phyloP scores from a whole-genome alignment of 30 jellyfish, hydroid and myxozoan genomes.

The Aurelia sp. region DNA sequence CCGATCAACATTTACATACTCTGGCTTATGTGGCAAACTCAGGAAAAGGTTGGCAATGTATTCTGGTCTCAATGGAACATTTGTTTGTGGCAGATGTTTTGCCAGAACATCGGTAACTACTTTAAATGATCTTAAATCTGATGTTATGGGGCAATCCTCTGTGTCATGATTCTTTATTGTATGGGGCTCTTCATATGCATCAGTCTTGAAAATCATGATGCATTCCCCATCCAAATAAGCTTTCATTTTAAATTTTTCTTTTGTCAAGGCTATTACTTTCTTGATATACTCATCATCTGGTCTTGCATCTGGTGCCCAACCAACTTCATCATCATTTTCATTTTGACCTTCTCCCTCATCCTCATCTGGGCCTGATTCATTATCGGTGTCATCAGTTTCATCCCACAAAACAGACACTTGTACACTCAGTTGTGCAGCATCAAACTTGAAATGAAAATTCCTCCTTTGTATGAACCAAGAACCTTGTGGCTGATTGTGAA shows the following conservation, averaged over 20 bases:
- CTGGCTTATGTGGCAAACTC: conserved; percentile 37
- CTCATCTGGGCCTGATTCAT: conserved; percentile 29
- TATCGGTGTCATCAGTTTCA: conserved; percentile 6
- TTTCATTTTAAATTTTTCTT: conserved; percentile 27
- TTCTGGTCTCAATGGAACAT: conserved; percentile 32
- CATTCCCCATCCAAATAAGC: conserved; percentile 55
- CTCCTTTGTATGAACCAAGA: conserved; percentile 43
- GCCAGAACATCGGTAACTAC: conserved; percentile 16
- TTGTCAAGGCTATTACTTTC: conserved; percentile 13
- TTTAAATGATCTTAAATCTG: conserved; percentile 26
- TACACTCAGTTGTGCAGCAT: not conserved
- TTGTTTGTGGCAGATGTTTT: conserved; percentile 35
- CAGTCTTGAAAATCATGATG: conserved; percentile 46
- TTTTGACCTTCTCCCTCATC: conserved; percentile 12
- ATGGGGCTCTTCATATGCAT: conserved; percentile 46
- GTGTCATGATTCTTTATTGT: conserved; percentile 35
- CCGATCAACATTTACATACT: conserved; percentile 20
- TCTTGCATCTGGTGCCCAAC: conserved; percentile 42
- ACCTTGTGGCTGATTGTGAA: conserved; percentile 35
- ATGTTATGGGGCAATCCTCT: conserved; percentile 41
- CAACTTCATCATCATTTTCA: conserved; percentile 30
- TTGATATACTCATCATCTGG: conserved; percentile 45
- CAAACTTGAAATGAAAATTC: conserved; percentile 25
- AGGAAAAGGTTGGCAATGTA: conserved; percentile 36
- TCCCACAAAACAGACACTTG: conserved; percentile 37